Evolutionary conservation across 2,797 vertebrate species (phyloP), one percentile per base, ranked within the genome.

Genomic region (Coranthus polyacanthus): DNA sequence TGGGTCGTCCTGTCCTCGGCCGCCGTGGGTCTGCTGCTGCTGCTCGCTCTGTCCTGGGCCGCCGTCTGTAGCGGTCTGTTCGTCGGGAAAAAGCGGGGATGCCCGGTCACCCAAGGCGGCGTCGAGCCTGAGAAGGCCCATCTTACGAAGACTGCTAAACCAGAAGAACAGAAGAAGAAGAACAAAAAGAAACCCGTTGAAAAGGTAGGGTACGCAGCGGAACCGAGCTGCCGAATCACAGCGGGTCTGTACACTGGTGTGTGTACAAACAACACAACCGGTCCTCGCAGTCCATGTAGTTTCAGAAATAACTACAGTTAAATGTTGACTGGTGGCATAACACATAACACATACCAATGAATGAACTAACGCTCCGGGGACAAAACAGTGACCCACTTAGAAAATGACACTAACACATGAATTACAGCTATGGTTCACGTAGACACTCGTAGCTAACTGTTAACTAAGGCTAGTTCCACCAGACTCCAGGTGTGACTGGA

Each of bases 111-210:
- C 1, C 84, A 68, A 18, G 47, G 43, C 37, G 51, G 21, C 60
- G 39, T 50, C 1, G 86, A 90, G 46, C 63, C 74, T 0, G 55
- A 34, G 10, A 87, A 89, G 86, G 87, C 70, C 88, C 57, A 4
- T 4, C 9, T 54, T 0, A 42, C 42, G 0, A 95, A 92, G 79
- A 51, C 9, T 1, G 64, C 60, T 8, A 90, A 90, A 58, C 67
- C 91, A 12, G 97, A 98, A 1, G 97, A 98, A 45, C 94, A 87
- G 71, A 96, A 92, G 84, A 98, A 93, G 81, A 94, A 87, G 81
- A 95, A 76, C 91, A 95, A 90, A 81, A 98, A 96, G 93, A 98
- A 96, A 88, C 34, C 90, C 2, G 3, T 41, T 0, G 95, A 96
- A 17, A 96, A 95, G 91, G 94, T 95, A 84, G 79, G 1, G 2